A percentile compares a stretch with the other conserved stretches of the same genome.
These are phyloP conservation scores for Schlechtendalia chinensis DNA, from an alignment of 1,140 invertebrate species.

Conservation along the genomic window DNA sequence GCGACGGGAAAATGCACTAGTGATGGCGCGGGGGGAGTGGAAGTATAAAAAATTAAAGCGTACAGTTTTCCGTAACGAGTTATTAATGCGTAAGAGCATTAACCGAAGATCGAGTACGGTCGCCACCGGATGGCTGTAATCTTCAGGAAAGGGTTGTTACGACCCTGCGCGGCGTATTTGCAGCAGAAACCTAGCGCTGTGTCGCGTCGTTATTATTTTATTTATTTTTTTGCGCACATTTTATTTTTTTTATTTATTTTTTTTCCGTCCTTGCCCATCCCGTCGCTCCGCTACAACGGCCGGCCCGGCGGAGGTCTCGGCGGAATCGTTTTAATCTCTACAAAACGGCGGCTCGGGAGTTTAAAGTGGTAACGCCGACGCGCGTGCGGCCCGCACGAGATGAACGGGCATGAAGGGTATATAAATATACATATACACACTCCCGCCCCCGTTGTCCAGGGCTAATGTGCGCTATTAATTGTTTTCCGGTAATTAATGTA, in stretches of 20 bases:
- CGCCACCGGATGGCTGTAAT: constrained; percentile 26
- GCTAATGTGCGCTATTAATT: constrained; percentile 48
- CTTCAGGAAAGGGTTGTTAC: constrained; percentile 32
- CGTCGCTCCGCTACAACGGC: not conserved
- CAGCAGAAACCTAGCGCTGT: not conserved
- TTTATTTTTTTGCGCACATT: not conserved
- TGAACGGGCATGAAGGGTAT: no score
- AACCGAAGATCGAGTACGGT: constrained; percentile 47
- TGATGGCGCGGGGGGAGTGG: not conserved
- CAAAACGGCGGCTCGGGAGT: constrained; percentile 19
- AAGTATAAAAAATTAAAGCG: constrained; percentile 32
- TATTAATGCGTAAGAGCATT: constrained; percentile 49
- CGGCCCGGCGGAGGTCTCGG: not conserved
- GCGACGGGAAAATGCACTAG: no score
- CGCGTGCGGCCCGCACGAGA: no score
- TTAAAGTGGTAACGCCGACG: not conserved
- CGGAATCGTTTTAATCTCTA: constrained; percentile 48
- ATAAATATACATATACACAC: not conserved
- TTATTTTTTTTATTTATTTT: not conserved
- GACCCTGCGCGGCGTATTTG: not conserved
- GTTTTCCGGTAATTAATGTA: constrained; percentile 49
- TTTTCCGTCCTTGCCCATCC: not conserved
- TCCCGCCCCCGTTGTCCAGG: not conserved
- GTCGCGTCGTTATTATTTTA: not conserved
- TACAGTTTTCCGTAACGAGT: constrained; percentile 42